Evolutionary conservation across 64 coral and sea anemone genomes (phyloP).

Genomic region (Stylophora pistillata): DNA sequence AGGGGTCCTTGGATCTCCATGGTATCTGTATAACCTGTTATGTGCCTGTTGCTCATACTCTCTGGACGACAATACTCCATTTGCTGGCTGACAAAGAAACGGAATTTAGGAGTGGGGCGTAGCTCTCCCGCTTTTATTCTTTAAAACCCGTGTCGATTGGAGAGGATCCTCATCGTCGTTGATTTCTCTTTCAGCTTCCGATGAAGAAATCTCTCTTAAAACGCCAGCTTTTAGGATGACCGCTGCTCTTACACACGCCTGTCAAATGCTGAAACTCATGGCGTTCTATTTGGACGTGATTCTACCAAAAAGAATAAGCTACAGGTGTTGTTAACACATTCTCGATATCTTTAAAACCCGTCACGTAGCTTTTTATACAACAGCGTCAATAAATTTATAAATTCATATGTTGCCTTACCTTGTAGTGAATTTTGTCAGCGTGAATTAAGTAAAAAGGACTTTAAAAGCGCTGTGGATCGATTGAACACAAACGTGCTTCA

Average conservation of each 20-base stretch:
- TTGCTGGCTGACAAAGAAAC: no score
- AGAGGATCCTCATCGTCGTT: background rate
- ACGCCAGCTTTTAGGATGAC: constrained; percentile 85
- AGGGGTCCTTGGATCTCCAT: no score
- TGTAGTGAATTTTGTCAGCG: constrained; percentile 91
- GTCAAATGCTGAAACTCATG: constrained; percentile 82
- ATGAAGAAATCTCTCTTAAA: constrained; percentile 68
- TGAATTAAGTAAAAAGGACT: constrained; percentile 82
- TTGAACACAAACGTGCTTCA: constrained; percentile 93
- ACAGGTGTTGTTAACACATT: constrained; percentile 68
- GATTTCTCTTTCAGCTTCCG: constrained; percentile 20
- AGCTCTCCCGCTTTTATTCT: background rate
- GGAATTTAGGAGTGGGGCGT: no score
- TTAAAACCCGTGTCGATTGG: background rate
- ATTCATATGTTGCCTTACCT: constrained; percentile 13
- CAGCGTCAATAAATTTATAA: background rate
- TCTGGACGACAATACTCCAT: no score
- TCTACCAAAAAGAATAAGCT: constrained; percentile 89
- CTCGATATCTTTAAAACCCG: background rate
- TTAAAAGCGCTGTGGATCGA: constrained; percentile 77
- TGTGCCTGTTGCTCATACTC: no score
- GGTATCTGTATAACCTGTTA: no score
- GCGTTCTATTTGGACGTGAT: constrained; percentile 85
- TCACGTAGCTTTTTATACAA: background rate
- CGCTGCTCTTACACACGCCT: constrained; percentile 73